Conservation (phyloP, 2,797 vertebrate genomes). For the Dendrocincla tyrannina region DNA sequence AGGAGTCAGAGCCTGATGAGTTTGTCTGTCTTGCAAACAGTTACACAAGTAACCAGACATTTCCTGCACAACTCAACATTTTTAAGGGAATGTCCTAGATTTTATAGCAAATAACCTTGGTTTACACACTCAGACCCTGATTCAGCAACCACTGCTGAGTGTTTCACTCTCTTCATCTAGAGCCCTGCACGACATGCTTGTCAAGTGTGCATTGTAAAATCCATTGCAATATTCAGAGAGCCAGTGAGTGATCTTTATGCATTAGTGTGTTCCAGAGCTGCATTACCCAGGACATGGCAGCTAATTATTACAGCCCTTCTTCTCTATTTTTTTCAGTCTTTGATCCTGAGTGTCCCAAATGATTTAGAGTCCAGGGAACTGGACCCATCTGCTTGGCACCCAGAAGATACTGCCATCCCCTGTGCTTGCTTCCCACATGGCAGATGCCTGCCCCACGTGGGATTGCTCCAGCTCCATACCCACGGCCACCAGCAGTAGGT, state of each 20-base stretch:
- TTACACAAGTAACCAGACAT: slow-evolving; percentile 63
- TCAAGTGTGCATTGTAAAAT: not conserved
- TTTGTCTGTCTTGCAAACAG: slow-evolving; percentile 41
- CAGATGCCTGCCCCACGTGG: fast-evolving
- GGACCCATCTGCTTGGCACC: fast-evolving
- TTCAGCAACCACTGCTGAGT: not conserved
- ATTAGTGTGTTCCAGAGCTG: not conserved
- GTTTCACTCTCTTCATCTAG: not conserved
- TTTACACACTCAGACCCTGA: not conserved
- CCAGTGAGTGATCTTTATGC: not conserved
- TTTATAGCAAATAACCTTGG: slow-evolving; percentile 1
- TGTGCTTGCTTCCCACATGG: fast-evolving
- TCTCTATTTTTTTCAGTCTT: not conserved
- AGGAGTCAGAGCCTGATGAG: slow-evolving; percentile 41
- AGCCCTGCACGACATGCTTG: not conserved
- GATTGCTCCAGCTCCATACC: not conserved
- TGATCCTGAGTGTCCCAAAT: not conserved
- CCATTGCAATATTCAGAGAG: not conserved
- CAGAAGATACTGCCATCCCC: fast-evolving
- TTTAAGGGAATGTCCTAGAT: slow-evolving; percentile 4
- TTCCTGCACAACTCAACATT: slow-evolving; percentile 42
- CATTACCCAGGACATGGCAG: fast-evolving
- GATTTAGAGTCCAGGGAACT: not conserved
- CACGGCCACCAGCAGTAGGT: fast-evolving
- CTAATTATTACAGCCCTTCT: not conserved